Base-by-base conservation (phyloP, 2,797 vertebrate species). In the Peromyscus melanophrys region DNA sequence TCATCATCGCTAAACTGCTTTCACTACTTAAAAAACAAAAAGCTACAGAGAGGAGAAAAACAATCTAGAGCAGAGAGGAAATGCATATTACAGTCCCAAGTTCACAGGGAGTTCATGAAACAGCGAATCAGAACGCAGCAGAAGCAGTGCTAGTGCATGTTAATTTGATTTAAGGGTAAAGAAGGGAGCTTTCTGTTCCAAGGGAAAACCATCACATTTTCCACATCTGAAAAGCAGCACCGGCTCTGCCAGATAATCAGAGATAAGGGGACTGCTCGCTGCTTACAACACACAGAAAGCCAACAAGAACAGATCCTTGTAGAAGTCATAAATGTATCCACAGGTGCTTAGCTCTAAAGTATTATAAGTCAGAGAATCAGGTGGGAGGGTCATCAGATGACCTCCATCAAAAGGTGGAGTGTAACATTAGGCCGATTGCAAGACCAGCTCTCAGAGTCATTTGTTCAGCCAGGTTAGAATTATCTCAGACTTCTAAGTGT, bases 101-200 rank as follows among this genome's bases (percentile, higher is more conserved):
- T 87, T 96, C 95, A 90, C 12, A 75, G 81, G 29, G 61, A 69
- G 85, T 69, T 73, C n/a, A 25, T 27, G 19, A 94, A 69, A 16
- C 27, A 89, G 87, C 63, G 40, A 96, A 96, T 82, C 78, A 95
- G 84, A 16, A 34, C 73, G 52, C 49, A 83, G 37, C n/a, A 89
- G 83, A 96, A 95, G 93, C 55, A 40, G 80, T 46, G 84, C n/a
- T 59, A 37, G 92, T 92, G 65, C 91, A 59, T 37, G 80, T 49
- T 92, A 67, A 95, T 96, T 80, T 96, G 75, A 96, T 82, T 96
- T 87, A 84, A 43, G 52, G 80, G 65, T 31, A 73, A 96, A 96
- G 73, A 93, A 90, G 81, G 95, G 95, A 93, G 84, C 52, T 94
- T 94, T 96, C 83, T 76, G 76, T 83, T 94, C 49, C 87, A 83